Evolutionary conservation across 2,113 vertebrate species (phyloP), one percentile per base, ranked within the genome.

Genomic region (Brevimyrus niger): DNA sequence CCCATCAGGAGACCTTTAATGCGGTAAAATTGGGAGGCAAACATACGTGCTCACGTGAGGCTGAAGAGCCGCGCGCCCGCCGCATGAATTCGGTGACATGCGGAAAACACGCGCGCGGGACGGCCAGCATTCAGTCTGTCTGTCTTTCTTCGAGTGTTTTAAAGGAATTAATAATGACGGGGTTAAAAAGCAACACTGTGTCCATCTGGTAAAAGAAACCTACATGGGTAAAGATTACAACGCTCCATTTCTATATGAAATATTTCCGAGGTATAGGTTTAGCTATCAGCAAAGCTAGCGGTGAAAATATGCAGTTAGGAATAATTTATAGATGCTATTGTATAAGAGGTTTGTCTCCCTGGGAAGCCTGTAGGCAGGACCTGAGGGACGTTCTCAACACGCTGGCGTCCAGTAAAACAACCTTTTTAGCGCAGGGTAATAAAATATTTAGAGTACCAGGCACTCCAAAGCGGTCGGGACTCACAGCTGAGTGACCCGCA

Each of bases 291-390:
- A 13, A 50, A 50, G 47, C 50, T 53, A 50, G 47, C 38, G 15
- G 82, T 84, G 23, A 84, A 55, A 87, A 53, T 53, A 35, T 35
- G 27, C 50, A 51, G 85, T 53, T 87, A 53, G 9, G 50, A 87
- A 87, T 53, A 87, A 84, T 84, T 84, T 53, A 55, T 31, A 87
- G 48, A 87, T 53, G 6, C 50, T 87, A 87, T 87, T 87, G 46
- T 87, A 53, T 31, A 86, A 86, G 85, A 87, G 27, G 47, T n/a
- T 53, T 53, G 9, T 53, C 4, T 87, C n/a, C 48, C 85, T 35
- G n/a, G 85, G n/a, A 51, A 87, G 85, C 47, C 47, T 53, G n/a
- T 87, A 53, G 19, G 27, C n/a, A 35, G 50, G 27, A 87, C 27
- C 27, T 46, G 82, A 53, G 73, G 35, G 50, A 50, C 46, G 21